phyloP scores from a whole-genome alignment of 2,797 vertebrate genomes.

The Falco berigora region DNA sequence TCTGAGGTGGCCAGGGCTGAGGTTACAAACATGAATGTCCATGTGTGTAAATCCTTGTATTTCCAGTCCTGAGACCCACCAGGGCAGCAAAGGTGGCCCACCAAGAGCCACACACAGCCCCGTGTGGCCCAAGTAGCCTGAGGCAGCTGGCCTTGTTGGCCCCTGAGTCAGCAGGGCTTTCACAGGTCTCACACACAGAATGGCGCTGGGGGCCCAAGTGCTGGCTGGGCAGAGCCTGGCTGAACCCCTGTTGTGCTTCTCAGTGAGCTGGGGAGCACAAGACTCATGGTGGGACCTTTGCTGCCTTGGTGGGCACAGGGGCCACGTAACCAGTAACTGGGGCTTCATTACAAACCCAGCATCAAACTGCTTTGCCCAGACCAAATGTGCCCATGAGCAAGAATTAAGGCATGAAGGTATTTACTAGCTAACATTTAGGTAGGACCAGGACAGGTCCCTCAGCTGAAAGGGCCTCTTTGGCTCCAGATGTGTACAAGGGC shows the following conservation, averaged over 20 bases:
- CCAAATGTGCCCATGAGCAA: not conserved
- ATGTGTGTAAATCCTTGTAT: rapidly evolving
- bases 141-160: not conserved
- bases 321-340: rapidly evolving
- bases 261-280: not conserved
- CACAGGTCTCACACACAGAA: not conserved
- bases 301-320: not conserved
- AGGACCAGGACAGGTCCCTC: not conserved
- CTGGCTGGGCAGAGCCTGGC: not conserved
- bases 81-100: not conserved
- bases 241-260: not conserved
- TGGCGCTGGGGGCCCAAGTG: not conserved
- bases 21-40: not conserved
- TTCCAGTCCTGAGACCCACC: not conserved
- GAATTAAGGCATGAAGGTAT: not conserved
- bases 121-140: not conserved
- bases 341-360: not conserved
- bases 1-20: rapidly evolving
- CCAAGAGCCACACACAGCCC: not conserved
- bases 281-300: rapidly evolving
- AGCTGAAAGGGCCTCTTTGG: not conserved
- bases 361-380: not conserved
- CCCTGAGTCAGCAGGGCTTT: not conserved
- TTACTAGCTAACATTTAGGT: not conserved
- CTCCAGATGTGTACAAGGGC: not conserved